These are phyloP conservation scores for Galerucella nymphaeae DNA, from an alignment of 2,888 invertebrate genomes.

Conservation along the genomic window DNA sequence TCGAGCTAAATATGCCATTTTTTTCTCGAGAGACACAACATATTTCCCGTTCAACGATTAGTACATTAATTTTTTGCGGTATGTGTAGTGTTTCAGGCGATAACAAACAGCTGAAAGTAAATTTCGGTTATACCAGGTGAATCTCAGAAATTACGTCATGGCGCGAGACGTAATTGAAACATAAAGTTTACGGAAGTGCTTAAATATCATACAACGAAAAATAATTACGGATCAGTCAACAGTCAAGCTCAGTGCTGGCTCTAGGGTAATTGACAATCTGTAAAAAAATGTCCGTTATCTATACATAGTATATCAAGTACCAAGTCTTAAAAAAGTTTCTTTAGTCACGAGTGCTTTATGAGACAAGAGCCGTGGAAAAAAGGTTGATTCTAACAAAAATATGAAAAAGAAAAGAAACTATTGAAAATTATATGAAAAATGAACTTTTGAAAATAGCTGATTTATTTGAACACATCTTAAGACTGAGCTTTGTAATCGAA, in stretches of 20 bases:
- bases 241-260: neutral
- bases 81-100: neutral
- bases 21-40: neutral
- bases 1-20: neutral
- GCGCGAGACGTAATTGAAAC: neutral
- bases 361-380: too few relatives aligned
- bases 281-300: neutral
- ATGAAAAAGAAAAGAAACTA: too few relatives aligned
- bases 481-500: too few relatives aligned
- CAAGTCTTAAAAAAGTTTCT: too few relatives aligned
- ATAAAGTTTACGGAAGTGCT: neutral
- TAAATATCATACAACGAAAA: neutral
- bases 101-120: constrained; percentile 6
- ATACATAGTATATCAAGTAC: too few relatives aligned
- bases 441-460: too few relatives aligned
- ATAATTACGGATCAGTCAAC: constrained; percentile 3
- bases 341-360: too few relatives aligned
- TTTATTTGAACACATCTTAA: too few relatives aligned
- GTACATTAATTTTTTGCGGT: neutral
- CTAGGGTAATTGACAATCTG: neutral
- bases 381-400: too few relatives aligned
- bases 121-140: neutral
- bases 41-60: neutral
- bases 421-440: too few relatives aligned
- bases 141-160: neutral